Evolutionary conservation across 2,113 vertebrate species (phyloP), one percentile per base, ranked within the genome.

Genomic region (Myiopsitta monachus): DNA sequence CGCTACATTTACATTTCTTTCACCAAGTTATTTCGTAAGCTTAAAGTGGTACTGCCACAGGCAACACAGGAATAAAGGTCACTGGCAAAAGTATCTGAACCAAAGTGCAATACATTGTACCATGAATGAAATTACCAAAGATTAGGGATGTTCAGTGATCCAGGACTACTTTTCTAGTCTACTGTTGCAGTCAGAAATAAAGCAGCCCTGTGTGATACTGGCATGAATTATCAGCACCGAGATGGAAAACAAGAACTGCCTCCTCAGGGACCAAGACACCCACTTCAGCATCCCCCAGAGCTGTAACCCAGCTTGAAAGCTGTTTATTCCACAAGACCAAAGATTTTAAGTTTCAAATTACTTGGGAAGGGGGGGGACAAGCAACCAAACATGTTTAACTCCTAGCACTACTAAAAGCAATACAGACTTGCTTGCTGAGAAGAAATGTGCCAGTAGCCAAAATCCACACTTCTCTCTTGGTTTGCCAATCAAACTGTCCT

Each of bases 241-340:
- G 23, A 46, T 83, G 23, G 14, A 57, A 79, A 51, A 76, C 41
- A 31, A 68, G 62, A 1, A 6, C 24, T 49, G 52, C 23, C 41
- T 72, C 46, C 64, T 57, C 39, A 49, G n/a, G 18, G 22, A 87
- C 77, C 44, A 33, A 43, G 59, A 47, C 36, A 55, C 4, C 7
- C 26, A 21, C 22, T 23, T 55, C 61, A 49, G 62, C 6, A 8
- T 33, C 57, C 28, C 33, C 24, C 0, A 0, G 62, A 77, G 30
- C 0, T 54, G 38, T 22, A 76, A 51, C n/a, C 2, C 9, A 84
- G 27, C 18, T 47, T 41, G 24, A 78, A 31, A 31, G 61, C 66
- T 52, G 10, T 64, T 73, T 73, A 46, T 28, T 76, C 59, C 87
- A n/a, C 36, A 41, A 73, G 6, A 79, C 0, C 43, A 49, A 44